phyloP scores from a whole-genome alignment of 2,113 vertebrate genomes.

The Orientallactaga bullata region DNA sequence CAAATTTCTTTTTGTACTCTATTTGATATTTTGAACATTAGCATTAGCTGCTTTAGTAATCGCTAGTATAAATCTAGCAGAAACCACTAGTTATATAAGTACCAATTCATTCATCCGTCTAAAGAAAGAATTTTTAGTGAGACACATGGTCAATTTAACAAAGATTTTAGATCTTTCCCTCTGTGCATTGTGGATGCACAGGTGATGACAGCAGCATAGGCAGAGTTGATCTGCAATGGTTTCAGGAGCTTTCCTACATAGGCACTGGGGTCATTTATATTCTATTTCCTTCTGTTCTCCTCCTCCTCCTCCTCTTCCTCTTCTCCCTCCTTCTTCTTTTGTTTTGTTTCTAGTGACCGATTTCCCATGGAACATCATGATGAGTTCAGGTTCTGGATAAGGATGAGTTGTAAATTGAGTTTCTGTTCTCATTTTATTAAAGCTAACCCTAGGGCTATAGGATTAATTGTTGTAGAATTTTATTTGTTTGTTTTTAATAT shows the following conservation, averaged over 20 bases:
- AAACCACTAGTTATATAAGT: neutral
- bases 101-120: neutral
- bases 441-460: neutral
- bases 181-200: neutral
- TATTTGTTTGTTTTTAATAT: no score
- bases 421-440: neutral
- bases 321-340: no score
- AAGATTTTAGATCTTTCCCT: neutral
- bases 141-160: neutral
- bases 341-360: neutral
- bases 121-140: neutral
- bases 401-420: neutral
- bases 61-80: neutral
- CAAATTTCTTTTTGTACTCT: neutral
- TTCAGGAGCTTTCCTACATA: neutral
- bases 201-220: neutral
- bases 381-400: neutral
- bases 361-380: neutral
- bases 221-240: neutral
- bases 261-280: no score
- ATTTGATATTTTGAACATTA: neutral
- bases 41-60: neutral
- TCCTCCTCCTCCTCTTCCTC: no score
- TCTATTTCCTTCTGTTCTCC: neutral
- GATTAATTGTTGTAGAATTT: neutral